Evolutionary conservation across 2,888 invertebrate species (phyloP), one percentile per base, ranked within the genome.

Genomic region (Eupithecia subumbrata): DNA sequence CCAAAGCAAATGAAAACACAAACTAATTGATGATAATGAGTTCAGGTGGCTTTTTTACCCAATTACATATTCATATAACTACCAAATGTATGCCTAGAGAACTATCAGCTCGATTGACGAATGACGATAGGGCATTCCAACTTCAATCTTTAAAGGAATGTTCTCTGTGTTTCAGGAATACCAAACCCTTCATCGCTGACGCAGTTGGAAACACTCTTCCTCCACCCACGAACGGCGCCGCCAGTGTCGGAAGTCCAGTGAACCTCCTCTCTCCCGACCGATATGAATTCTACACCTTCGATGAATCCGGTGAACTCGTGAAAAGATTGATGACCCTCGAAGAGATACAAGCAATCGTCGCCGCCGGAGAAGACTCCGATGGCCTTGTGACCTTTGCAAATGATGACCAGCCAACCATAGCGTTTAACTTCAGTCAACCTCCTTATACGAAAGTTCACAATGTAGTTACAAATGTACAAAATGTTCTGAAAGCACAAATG

Each of bases 221-320:
- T n/a, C 96, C 96, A 84, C 97, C 96, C 69, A 94, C 95, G 69
- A 94, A 88, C 78, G 90, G 90, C 67, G 96, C 96, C 66, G 93
- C 96, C 9, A 96, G 96, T 79, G 95, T 97, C 4, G 97, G 97
- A n/a, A 98, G 97, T 78, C 98, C 98, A 0, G 97, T 97, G 0
- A 96, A 97, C 83, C 94, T 98, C 0, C 91, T 98, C 9, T 97
- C 97, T 80, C 98, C 98, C 2, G 98, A 98, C 87, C 95, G 97
- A 86, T 98, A 98, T 88, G 98, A 98, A 87, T 98, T 98, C 89
- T 98, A 97, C 87, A 98, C 98, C 0, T 97, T 98, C 84, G 97
- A 98, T 85, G 97, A 97, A 84, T 96, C 96, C 74, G 98, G 98
- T 18, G 97, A 98, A 85, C 95, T 98, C 34, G 96, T 98, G 0